A percentile compares a stretch with the other conserved stretches of the same genome.
Evolutionary conservation across 2,888 invertebrate genomes (phyloP).

Genomic region (Drosophila affinis): DNA sequence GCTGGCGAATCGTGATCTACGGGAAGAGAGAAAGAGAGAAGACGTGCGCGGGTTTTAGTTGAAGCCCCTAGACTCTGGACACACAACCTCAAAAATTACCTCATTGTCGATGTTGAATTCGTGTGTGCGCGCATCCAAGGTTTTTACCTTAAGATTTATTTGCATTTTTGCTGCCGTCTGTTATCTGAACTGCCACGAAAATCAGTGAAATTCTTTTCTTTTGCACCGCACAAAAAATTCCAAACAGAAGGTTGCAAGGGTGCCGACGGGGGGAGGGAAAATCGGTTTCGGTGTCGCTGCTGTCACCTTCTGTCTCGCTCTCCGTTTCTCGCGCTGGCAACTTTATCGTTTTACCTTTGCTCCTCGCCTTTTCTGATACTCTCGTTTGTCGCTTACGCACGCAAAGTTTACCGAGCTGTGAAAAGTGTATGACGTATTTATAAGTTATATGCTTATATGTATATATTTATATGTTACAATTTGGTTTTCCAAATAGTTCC

Average conservation of each 20-base stretch:
- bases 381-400: background rate
- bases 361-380: background rate
- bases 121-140: conserved; percentile 94
- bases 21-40: conserved; percentile 36
- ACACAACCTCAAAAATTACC: conserved; percentile 86
- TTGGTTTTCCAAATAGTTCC: background rate
- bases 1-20: conserved; percentile 91
- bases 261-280: conserved; percentile 8
- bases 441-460: too few relatives aligned
- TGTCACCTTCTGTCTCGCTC: conserved; percentile 1
- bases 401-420: background rate
- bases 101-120: conserved; percentile 92
- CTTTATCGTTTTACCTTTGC: background rate
- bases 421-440: background rate
- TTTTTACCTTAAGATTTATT: conserved; percentile 94
- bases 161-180: conserved; percentile 77
- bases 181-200: conserved; percentile 39
- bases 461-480: background rate
- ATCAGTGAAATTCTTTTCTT: conserved; percentile 32
- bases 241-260: conserved; percentile 1
- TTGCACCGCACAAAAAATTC: conserved; percentile 22
- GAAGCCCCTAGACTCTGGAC: conserved; percentile 43
- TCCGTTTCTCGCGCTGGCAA: background rate
- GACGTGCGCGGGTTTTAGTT: conserved; percentile 17
- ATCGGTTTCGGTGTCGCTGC: conserved; percentile 2